Base-by-base conservation (phyloP, 2,888 invertebrate species). In the Brenthis hecate region DNA sequence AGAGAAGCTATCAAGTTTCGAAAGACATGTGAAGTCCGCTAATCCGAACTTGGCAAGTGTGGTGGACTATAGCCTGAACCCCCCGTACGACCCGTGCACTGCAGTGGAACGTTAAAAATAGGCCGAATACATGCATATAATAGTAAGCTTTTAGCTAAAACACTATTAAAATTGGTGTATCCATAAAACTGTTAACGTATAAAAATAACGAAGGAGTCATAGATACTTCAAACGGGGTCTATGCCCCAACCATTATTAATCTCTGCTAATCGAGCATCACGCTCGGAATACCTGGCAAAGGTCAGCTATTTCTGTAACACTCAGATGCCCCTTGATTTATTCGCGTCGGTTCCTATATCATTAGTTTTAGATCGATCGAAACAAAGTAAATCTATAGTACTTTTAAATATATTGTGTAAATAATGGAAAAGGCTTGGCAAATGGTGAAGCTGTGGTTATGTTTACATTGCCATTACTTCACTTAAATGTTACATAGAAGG, bases 291-390 rank as follows among this genome's bases (percentile, higher is more conserved):
- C 71, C 72, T 71, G 68, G 73, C 72, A 72, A 72, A 72, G 74
- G 71, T 71, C 71, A 65, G 69, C 70, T 73, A 73, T 72, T 72
- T 72, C 63, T 47, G 72, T 60, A 72, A 56, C 70, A 73, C 72
- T 73, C 69, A 64, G 69, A 72, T 72, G 72, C 69, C 66, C 60
- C 69, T 71, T 71, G 68, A 73, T 73, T 73, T 73, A 72, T 73
- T 63, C 58, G 58, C 68, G 61, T 64, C 68, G 43, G 64, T 70
- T 67, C 67, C 65, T 54, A 71, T 71, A 69, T 73, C 71, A 73
- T 73, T 73, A 69, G 65, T 68, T 73, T 71, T n/a, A 58, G 65
- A 68, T 73, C 69, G 69, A 69, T 66, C 57, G 23, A 5, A 60
- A 14, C 66, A 48, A 28, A 36, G 32, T 32, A 51, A 61, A n/a